phyloP scores from a whole-genome alignment of 2,113 vertebrate genomes.

The Rhea americana region DNA sequence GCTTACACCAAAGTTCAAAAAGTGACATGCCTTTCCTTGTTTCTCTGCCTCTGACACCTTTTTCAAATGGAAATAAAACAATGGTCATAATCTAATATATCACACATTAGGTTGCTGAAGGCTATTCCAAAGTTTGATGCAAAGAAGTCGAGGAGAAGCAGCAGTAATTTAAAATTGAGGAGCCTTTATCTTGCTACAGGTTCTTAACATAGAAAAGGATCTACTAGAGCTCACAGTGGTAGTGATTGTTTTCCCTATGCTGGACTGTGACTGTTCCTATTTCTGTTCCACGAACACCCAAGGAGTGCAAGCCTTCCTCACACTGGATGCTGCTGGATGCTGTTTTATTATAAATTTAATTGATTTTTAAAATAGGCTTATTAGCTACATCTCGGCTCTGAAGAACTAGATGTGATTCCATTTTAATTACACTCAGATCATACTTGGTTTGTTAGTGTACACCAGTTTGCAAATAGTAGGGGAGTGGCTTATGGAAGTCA shows the following conservation, averaged over 20 bases:
- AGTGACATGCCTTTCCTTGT: not conserved
- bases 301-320: not conserved
- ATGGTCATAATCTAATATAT: too few species aligned
- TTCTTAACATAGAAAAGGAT: not conserved
- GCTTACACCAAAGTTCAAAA: not conserved
- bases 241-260: not conserved
- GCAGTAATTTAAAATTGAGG: not conserved
- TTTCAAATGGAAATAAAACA: not conserved
- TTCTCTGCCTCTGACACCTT: not conserved
- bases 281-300: not conserved
- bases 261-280: not conserved
- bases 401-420: not conserved
- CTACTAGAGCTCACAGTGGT: not conserved
- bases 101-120: too few species aligned
- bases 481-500: not conserved
- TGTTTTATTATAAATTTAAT: not conserved
- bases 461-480: not conserved
- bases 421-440: not conserved
- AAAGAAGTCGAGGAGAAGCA: not conserved
- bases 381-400: not conserved
- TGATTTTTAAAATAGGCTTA: not conserved
- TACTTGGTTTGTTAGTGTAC: accelerated
- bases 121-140: not conserved
- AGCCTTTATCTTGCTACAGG: not conserved
- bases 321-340: not conserved